A percentile compares a stretch with the other conserved stretches of the same genome.
These are phyloP conservation scores for Mythimna pallens DNA, from an alignment of 2,888 invertebrate species.

Conservation along the genomic window DNA sequence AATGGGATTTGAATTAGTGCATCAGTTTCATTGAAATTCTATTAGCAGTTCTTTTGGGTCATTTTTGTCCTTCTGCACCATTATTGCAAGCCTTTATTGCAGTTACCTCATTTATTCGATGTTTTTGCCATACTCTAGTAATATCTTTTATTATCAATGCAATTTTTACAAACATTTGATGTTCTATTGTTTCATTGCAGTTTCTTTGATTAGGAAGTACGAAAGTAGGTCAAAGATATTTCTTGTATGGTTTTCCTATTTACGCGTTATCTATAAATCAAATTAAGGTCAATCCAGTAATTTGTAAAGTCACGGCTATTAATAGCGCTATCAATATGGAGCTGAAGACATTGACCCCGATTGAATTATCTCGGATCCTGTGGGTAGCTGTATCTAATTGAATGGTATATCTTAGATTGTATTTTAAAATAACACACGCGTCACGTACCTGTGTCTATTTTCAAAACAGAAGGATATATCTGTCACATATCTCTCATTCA, in stretches of 20 bases:
- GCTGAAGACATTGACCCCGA: constrained; percentile 56
- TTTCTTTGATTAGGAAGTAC: constrained; percentile 3
- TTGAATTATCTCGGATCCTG: constrained; percentile 52
- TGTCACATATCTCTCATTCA: neutral
- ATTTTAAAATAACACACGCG: neutral
- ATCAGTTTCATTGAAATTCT: constrained; percentile 10
- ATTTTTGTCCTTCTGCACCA: neutral
- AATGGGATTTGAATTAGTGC: constrained; percentile 31
- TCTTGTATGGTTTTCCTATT: constrained; percentile 37
- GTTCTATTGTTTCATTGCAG: constrained; percentile 36
- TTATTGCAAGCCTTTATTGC: neutral
- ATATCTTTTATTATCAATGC: constrained; percentile 2
- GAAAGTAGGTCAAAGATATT: constrained; percentile 45
- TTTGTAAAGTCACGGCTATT: constrained; percentile 42
- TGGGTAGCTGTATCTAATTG: neutral
- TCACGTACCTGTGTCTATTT: neutral
- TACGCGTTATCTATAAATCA: constrained; percentile 39
- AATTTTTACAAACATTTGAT: constrained; percentile 8
- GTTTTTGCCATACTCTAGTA: neutral
- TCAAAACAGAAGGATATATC: neutral
- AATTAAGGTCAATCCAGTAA: constrained; percentile 57
- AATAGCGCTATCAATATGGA: constrained; percentile 51
- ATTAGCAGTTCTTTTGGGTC: constrained; percentile 8
- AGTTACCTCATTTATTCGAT: constrained; percentile 1
- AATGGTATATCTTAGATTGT: neutral